Evolutionary conservation across 2,888 invertebrate genomes (phyloP), one percentile per base, ranked within the genome.

Genomic region (Plebejus anna): DNA sequence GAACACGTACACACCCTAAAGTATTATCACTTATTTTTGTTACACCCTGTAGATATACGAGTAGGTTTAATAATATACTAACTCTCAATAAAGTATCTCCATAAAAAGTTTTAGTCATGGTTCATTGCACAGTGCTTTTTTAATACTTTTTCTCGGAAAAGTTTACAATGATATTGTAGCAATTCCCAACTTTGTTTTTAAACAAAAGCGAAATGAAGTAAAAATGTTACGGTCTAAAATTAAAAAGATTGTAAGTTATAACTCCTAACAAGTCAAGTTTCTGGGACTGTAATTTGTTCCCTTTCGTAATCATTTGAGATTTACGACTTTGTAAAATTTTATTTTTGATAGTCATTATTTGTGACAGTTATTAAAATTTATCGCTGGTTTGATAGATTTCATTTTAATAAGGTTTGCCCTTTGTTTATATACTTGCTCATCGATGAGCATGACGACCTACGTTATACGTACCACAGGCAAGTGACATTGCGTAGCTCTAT

Each of bases 301-400:
- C 22, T 38, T 6, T 71, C 71, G 22, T 22, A 47, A 42, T 42
- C 38, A 22, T 71, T 38, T 22, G 4, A 42, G 71, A 66, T 71
- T 38, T 42, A 38, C n/a, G 42, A 42, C 71, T 42, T 71, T n/a
- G 71, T 47, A 11, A 42, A 42, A 7, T 47, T 71, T 47, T 0
- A 42, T 42, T 71, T 38, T 66, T 66, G 22, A 66, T n/a, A 22
- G 38, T 71, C 38, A 42, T 71, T 71, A 71, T 42, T 71, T 71
- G 38, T 71, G 11, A 42, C 47, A 11, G 42, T 47, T 71, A 7
- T 59, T 7, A 22, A n/a, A n/a, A 28, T 11, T 6, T 28, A 13
- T 66, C 4, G 28, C 7, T 59, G 61, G 11, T 66, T 28, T 66
- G 11, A 66, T 32, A 66, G 11, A 13, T 28, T 22, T 59, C 0